Evolutionary conservation across 2,888 invertebrate species (phyloP).

Genomic region (Euproctis similis): DNA sequence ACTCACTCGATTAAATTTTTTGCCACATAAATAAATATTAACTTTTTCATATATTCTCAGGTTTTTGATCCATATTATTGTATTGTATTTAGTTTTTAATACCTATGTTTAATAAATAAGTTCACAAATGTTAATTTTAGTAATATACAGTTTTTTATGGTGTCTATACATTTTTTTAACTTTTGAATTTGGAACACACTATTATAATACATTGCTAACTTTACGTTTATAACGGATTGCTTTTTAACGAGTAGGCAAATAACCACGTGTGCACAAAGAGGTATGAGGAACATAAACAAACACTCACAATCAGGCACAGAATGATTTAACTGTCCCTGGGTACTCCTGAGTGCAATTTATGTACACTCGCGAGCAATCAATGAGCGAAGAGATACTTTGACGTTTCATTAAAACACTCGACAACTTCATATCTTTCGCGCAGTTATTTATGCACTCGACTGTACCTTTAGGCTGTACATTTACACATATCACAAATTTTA

Average conservation of each 20-base stretch:
- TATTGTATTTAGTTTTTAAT: too few species aligned
- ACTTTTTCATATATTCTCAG: too few species aligned
- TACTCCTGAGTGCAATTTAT: conserved; percentile 41
- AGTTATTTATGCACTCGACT: conserved; percentile 57
- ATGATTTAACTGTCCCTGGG: conserved; percentile 34
- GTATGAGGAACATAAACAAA: conserved; percentile 31
- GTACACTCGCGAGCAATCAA: conserved; percentile 46
- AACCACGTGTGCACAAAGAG: conserved; percentile 18
- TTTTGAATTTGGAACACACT: neutral
- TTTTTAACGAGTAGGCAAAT: conserved; percentile 20
- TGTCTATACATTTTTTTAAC: too few species aligned
- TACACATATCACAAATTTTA: conserved; percentile 25
- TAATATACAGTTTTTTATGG: too few species aligned
- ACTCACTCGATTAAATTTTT: conserved; percentile 3
- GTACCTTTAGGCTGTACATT: conserved; percentile 48
- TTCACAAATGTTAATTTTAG: too few species aligned
- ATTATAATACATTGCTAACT: conserved; percentile 1
- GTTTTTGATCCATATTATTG: too few species aligned
- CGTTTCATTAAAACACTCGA: conserved; percentile 66
- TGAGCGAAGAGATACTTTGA: conserved; percentile 61
- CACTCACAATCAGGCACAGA: conserved; percentile 35
- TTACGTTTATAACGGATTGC: conserved; percentile 13
- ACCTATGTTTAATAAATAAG: too few species aligned
- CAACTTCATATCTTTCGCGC: conserved; percentile 63
- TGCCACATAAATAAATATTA: too few species aligned